These are phyloP conservation scores for Pituophis catenifer DNA, from an alignment of 2,113 vertebrate species.

Conservation along the genomic window DNA sequence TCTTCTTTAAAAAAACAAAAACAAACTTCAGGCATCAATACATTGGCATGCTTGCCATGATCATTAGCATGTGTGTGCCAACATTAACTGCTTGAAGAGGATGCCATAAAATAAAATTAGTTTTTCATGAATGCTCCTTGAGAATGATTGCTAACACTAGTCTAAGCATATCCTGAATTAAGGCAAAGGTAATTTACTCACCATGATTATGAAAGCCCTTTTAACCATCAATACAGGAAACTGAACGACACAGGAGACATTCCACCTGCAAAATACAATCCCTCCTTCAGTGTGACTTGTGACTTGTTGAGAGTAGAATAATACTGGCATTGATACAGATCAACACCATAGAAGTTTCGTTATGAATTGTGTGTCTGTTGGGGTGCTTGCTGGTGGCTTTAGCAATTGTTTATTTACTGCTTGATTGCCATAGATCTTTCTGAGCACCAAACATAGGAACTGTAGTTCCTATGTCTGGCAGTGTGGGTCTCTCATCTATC, in stretches of 20 bases:
- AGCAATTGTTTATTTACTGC: neutral
- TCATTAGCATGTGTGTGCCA: neutral
- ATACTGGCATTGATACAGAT: neutral
- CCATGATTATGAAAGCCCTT: neutral
- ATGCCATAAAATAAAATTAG: neutral
- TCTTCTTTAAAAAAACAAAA: neutral
- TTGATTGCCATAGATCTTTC: neutral
- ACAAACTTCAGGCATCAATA: neutral
- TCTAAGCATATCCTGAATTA: neutral
- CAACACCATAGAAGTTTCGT: neutral
- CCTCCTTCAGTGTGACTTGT: neutral
- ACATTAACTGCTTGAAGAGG: neutral
- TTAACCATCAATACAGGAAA: neutral
- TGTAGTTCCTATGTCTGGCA: neutral
- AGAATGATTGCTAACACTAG: neutral
- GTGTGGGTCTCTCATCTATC: conserved; percentile 4
- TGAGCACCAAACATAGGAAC: neutral
- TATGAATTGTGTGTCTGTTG: neutral
- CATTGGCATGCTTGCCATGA: neutral
- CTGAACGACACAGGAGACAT: neutral
- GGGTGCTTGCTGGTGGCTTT: neutral
- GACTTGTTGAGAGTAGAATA: neutral
- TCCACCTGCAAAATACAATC: neutral
- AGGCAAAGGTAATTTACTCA: neutral
- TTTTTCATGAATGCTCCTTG: neutral